Conservation (phyloP, 2,797 vertebrate species). For the Sardinella longiceps region DNA sequence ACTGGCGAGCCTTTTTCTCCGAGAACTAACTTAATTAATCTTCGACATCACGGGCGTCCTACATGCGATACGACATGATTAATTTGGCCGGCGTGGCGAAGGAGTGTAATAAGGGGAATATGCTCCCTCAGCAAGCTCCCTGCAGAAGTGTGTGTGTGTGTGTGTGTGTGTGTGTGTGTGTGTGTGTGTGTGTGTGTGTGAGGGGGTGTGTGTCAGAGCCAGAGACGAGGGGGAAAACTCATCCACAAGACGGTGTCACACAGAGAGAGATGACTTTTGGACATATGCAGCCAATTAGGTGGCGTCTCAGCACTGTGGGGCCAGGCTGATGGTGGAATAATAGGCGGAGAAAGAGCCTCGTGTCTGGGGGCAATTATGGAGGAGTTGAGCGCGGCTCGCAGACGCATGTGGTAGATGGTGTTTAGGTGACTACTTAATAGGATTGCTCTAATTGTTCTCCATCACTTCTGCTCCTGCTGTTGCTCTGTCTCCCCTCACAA, state of each 20-base stretch:
- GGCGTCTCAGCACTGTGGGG: slow-evolving; percentile 24
- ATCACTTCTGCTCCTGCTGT: neutral
- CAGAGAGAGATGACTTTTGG: slow-evolving; percentile 39
- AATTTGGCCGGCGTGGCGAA: slow-evolving; percentile 42
- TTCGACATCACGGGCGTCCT: slow-evolving; percentile 39
- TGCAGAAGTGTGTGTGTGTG: neutral
- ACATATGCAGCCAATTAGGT: slow-evolving; percentile 37
- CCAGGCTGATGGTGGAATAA: neutral
- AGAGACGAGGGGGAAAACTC: neutral
- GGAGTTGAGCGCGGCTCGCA: neutral
- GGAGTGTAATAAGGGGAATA: slow-evolving; percentile 36
- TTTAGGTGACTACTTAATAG: neutral
- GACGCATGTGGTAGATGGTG: neutral
- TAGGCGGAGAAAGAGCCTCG: neutral
- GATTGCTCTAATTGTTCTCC: neutral
- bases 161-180: neutral
- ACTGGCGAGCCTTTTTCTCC: neutral
- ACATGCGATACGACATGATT: slow-evolving; percentile 45
- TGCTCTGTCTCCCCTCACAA: neutral
- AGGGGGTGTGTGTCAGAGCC: neutral
- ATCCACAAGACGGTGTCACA: slow-evolving; percentile 17
- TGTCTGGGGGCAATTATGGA: neutral
- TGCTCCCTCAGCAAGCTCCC: slow-evolving; percentile 33
- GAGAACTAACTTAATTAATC: slow-evolving; percentile 54
- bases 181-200: neutral